Conservation (phyloP, 2,888 invertebrate genomes). For the Apoda limacodes region DNA sequence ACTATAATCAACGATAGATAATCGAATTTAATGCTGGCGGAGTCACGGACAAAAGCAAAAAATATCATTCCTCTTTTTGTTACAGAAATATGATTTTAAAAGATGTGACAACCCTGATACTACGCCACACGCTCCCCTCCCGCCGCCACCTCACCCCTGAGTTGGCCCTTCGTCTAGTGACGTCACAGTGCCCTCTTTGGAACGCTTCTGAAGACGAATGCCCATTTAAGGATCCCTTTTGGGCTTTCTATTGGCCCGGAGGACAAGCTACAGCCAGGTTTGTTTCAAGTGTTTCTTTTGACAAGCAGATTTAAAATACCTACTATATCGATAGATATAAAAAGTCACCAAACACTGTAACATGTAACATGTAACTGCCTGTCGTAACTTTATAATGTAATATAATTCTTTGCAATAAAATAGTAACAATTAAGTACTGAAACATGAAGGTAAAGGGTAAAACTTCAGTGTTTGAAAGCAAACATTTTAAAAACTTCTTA, state of each 20-base stretch:
- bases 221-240: slow-evolving; percentile 73
- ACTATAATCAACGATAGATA: too few relatives aligned
- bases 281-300: neutral
- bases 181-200: slow-evolving; percentile 72
- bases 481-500: too few relatives aligned
- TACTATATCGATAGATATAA: slow-evolving; percentile 4
- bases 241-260: slow-evolving; percentile 85
- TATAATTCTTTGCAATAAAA: too few relatives aligned
- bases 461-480: too few relatives aligned
- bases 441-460: too few relatives aligned
- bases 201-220: slow-evolving; percentile 37
- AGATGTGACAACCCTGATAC: slow-evolving; percentile 32
- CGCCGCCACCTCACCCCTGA: slow-evolving; percentile 75
- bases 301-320: neutral
- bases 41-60: too few relatives aligned
- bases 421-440: too few relatives aligned
- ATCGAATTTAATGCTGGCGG: too few relatives aligned
- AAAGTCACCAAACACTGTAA: neutral
- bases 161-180: slow-evolving; percentile 71
- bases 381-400: too few relatives aligned
- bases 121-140: slow-evolving; percentile 40
- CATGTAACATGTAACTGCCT: slow-evolving; percentile 3
- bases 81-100: slow-evolving; percentile 33
- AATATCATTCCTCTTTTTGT: too few relatives aligned
- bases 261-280: slow-evolving; percentile 78